Conservation (phyloP, 2,888 invertebrate species). For the Zhuqinia jingwanae region DNA sequence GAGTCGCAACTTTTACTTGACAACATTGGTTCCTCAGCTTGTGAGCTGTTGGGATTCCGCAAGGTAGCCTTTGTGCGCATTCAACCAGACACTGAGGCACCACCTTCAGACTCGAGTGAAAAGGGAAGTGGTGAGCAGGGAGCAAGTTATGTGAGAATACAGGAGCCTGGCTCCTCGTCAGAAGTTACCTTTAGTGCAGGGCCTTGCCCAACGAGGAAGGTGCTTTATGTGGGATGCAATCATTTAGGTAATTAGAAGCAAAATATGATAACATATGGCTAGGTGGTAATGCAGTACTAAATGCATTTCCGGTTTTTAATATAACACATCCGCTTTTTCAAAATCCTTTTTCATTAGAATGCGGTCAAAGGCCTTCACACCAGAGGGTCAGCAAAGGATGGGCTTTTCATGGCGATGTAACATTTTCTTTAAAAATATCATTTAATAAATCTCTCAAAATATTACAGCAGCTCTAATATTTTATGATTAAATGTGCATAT, state of each 20-base stretch:
- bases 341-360: constrained; percentile 82
- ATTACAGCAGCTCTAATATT: no score
- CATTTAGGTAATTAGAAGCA: constrained; percentile 89
- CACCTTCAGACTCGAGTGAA: constrained; percentile 66
- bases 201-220: constrained; percentile 88
- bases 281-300: no score
- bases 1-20: constrained; percentile 77
- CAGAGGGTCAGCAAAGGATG: constrained; percentile 83
- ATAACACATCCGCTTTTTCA: no score
- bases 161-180: constrained; percentile 87
- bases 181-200: constrained; percentile 91
- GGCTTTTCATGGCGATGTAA: constrained; percentile 80
- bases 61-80: constrained; percentile 87
- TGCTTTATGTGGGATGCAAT: constrained; percentile 90
- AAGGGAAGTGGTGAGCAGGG: constrained; percentile 79
- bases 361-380: constrained; percentile 85
- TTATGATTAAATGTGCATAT: constrained; percentile 5
- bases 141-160: constrained; percentile 90
- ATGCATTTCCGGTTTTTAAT: no score
- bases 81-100: constrained; percentile 83
- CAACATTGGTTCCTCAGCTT: constrained; percentile 78
- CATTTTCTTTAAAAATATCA: no score
- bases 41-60: constrained; percentile 82
- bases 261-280: no score
- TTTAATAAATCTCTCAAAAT: no score